These are phyloP conservation scores for Caenorhabditis inopinata DNA, from an alignment of 1,140 invertebrate species.

Conservation along the genomic window DNA sequence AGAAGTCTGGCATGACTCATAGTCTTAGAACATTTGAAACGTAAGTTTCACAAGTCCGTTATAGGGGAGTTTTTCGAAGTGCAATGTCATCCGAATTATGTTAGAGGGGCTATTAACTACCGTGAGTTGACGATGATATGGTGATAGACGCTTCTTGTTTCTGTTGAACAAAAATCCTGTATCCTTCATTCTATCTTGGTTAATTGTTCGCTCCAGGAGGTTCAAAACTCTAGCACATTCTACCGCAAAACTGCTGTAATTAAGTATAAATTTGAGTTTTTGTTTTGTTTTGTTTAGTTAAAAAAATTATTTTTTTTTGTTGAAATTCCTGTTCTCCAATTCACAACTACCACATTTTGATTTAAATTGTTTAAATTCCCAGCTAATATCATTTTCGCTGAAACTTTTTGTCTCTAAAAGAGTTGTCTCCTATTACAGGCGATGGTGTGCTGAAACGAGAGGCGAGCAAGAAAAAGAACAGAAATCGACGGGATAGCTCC, in stretches of 20 bases:
- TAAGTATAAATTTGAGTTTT: not conserved
- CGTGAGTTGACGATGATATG: not conserved
- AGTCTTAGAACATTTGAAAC: not conserved
- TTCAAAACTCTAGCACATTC: too few relatives aligned
- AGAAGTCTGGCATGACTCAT: too few relatives aligned
- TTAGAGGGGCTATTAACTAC: conserved; percentile 20
- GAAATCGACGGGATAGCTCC: conserved; percentile 40
- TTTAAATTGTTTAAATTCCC: too few relatives aligned
- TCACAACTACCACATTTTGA: too few relatives aligned
- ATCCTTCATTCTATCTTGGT: too few relatives aligned
- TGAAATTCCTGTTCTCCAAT: too few relatives aligned
- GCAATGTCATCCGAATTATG: conserved; percentile 26
- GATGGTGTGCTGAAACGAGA: conserved; percentile 34
- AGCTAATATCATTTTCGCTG: too few relatives aligned
- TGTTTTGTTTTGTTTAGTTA: not conserved
- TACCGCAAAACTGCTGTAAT: too few relatives aligned
- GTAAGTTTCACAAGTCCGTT: not conserved
- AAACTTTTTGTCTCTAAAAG: too few relatives aligned
- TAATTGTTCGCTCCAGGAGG: too few relatives aligned
- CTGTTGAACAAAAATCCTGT: not conserved
- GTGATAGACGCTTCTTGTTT: not conserved
- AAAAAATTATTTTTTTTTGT: too few relatives aligned
- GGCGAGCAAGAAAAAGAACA: conserved; percentile 31
- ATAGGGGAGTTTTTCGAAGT: conserved; percentile 28
- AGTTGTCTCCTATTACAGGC: not conserved